A percentile compares a stretch with the other conserved stretches of the same genome.
phyloP scores from a whole-genome alignment of 2,797 vertebrate species.

The Hemitrygon akajei region DNA sequence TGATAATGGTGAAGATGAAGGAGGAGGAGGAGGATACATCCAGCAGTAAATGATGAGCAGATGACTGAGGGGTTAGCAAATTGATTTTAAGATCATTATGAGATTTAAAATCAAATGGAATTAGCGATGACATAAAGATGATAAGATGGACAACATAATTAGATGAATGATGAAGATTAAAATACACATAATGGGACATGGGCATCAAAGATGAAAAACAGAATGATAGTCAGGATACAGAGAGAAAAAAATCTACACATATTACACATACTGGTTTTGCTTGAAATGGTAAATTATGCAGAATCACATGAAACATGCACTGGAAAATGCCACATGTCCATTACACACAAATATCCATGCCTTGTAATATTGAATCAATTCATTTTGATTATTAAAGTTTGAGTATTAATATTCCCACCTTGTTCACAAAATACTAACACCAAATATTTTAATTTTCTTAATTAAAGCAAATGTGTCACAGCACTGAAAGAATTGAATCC shows the following conservation, averaged over 20 bases:
- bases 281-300: background rate
- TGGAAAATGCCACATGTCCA: background rate
- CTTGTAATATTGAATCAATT: background rate
- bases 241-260: background rate
- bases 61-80: background rate
- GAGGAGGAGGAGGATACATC: background rate
- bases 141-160: background rate
- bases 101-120: background rate
- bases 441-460: background rate
- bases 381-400: background rate
- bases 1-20: background rate
- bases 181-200: background rate
- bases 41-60: background rate
- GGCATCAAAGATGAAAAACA: background rate
- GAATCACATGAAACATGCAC: background rate
- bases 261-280: background rate
- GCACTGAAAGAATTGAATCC: background rate
- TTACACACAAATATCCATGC: background rate
- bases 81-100: background rate
- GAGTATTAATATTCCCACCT: background rate
- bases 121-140: background rate
- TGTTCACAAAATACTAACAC: background rate
- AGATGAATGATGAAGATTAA: background rate
- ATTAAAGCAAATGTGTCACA: background rate
- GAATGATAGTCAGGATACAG: too few relatives aligned